Evolutionary conservation across 35 echinoderm and acorn worm genomes (phyloP), one percentile per base, ranked within the genome.

Genomic region (Chiridota heheva): DNA sequence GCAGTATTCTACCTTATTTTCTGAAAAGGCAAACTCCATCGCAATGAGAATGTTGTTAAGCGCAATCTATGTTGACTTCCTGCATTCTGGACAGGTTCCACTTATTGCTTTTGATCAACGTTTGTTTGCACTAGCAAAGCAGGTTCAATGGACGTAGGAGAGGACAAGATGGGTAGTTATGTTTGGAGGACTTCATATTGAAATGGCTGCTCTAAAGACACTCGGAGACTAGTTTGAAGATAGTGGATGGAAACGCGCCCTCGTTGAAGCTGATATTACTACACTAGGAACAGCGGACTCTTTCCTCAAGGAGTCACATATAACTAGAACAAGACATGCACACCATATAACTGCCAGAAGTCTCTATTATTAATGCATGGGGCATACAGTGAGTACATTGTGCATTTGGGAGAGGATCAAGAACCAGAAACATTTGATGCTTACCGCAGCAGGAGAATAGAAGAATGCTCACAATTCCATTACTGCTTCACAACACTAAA

Each of bases 211-310:
- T 56, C 56, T 16, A 33, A 76, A 47, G 18, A 76, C 60, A 24
- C 7, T 91, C 22, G 88, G 81, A 12, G 61, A 71, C 36, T 86
- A 37, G 30, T 58, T 91, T 2, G 64, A 91, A 26, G 42, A 56
- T 1, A 66, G 69, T 70, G 81, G 81, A 44, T 91, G 88, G 88
- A 80, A 27, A 13, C 29, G 17, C 41, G 81, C 72, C 1, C n/a
- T 90, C 18, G 36, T 26, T 46, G 29, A 90, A 30, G 71, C 88
- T 34, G 66, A 36, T 22, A 70, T 91, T 59, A 63, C 89, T 35
- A 29, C 46, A 20, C 51, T 72, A 5, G 88, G 88, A 16, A 91
- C 81, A 29, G 71, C 88, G 0, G 60, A 91, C 32, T 86, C 72
- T 24, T 80, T 90, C 40, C 24, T 84, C 38, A 73, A 51, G 58